phyloP scores from a whole-genome alignment of 2,888 invertebrate species.

The Elegia similella region DNA sequence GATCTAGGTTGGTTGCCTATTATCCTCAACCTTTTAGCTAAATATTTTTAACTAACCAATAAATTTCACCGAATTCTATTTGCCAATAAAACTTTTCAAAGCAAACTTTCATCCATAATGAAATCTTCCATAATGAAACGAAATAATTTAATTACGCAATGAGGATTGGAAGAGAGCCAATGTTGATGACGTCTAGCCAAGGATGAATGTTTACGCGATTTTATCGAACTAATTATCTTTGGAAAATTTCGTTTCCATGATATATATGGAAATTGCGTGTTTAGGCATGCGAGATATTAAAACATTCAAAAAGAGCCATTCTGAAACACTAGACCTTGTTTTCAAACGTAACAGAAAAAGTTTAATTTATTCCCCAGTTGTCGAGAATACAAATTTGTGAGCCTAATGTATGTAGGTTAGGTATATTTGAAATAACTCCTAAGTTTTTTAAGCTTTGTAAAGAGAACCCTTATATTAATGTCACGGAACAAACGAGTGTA shows the following conservation, averaged over 20 bases:
- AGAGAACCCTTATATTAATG: background rate
- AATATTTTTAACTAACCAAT: background rate
- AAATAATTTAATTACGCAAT: slow-evolving; percentile 4
- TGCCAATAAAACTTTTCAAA: background rate
- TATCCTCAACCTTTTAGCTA: background rate
- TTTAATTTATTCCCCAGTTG: background rate
- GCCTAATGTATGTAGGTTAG: background rate
- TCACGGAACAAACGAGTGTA: background rate
- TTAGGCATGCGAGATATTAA: background rate
- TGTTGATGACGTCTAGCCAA: background rate
- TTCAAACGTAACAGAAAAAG: background rate
- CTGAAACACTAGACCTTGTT: background rate
- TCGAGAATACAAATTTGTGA: background rate
- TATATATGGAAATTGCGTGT: background rate
- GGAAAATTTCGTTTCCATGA: background rate
- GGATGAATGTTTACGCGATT: background rate
- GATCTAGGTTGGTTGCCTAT: background rate
- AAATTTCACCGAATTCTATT: background rate
- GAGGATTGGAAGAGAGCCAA: slow-evolving; percentile 1
- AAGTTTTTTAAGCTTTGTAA: background rate
- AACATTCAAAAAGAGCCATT: background rate
- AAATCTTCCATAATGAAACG: background rate
- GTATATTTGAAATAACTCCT: background rate
- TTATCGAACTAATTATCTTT: background rate
- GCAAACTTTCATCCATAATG: too few species aligned